A percentile compares a stretch with the other conserved stretches of the same genome.
phyloP scores from a whole-genome alignment of 2,797 vertebrate genomes.

The Channallabes apus region DNA sequence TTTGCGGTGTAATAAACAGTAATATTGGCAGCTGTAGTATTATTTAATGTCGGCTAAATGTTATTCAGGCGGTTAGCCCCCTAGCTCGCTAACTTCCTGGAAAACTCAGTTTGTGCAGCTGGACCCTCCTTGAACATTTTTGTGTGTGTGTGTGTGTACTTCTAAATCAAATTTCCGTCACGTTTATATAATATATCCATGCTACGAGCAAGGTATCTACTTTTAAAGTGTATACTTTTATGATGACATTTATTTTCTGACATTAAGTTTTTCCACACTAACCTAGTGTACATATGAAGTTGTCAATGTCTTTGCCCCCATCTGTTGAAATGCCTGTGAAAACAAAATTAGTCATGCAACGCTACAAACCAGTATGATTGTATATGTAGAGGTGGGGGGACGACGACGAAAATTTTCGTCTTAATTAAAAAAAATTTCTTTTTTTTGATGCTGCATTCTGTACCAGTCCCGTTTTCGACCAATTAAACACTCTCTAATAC shows the following conservation, averaged over 20 bases:
- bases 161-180: background rate
- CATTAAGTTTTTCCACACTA: background rate
- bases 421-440: background rate
- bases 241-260: too few species aligned
- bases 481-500: background rate
- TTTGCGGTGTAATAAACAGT: background rate
- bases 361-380: background rate
- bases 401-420: too few species aligned
- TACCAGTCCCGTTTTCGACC: background rate
- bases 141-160: too few species aligned
- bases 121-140: background rate
- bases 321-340: background rate
- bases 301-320: background rate
- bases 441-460: background rate
- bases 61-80: background rate
- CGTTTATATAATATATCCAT: background rate
- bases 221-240: background rate
- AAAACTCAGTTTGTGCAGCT: background rate
- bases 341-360: background rate
- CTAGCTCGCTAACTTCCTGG: slow-evolving; percentile 8
- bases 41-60: background rate
- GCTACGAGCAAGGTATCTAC: background rate
- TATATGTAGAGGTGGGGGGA: background rate
- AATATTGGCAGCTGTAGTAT: background rate
- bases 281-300: background rate